Evolutionary conservation across 1,140 invertebrate species (phyloP).

Genomic region (Hylyphantes graminicola): DNA sequence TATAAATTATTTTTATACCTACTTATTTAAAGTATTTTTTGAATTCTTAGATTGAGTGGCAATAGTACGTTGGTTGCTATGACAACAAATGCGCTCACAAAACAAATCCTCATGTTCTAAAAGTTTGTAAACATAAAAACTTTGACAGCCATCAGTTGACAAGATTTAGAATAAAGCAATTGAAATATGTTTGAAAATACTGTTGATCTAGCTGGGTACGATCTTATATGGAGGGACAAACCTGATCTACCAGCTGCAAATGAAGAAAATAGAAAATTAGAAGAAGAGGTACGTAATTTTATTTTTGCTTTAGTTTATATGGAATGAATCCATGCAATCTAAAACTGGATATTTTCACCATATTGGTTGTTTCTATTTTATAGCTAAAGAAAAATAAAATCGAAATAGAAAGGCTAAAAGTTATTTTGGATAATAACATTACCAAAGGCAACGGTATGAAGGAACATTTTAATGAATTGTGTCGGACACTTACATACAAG

Average conservation of each 20-base stretch:
- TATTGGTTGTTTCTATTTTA: constrained; percentile 10
- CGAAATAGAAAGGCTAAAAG: constrained; percentile 41
- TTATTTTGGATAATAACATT: constrained; percentile 40
- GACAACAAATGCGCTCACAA: not conserved
- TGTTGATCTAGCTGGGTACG: constrained; percentile 42
- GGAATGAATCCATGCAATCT: not conserved
- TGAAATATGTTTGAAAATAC: constrained; percentile 28
- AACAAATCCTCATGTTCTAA: not conserved
- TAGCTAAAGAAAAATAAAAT: constrained; percentile 44
- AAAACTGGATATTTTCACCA: not conserved
- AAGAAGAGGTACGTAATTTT: constrained; percentile 11
- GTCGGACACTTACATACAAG: constrained; percentile 47
- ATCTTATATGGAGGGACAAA: constrained; percentile 42
- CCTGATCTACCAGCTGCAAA: constrained; percentile 45
- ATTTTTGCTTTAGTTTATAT: not conserved
- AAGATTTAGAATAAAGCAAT: not conserved
- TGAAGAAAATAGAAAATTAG: constrained; percentile 51
- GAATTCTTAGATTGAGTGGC: not conserved
- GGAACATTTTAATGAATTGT: constrained; percentile 36
- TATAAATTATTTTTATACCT: no score
- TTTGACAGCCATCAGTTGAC: not conserved
- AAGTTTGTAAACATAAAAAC: not conserved
- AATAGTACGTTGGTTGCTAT: not conserved
- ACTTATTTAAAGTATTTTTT: no score
- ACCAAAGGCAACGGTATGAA: constrained; percentile 30